Evolutionary conservation across 2,113 vertebrate genomes (phyloP).

Genomic region (Boulengeromyrus knoepffleri): DNA sequence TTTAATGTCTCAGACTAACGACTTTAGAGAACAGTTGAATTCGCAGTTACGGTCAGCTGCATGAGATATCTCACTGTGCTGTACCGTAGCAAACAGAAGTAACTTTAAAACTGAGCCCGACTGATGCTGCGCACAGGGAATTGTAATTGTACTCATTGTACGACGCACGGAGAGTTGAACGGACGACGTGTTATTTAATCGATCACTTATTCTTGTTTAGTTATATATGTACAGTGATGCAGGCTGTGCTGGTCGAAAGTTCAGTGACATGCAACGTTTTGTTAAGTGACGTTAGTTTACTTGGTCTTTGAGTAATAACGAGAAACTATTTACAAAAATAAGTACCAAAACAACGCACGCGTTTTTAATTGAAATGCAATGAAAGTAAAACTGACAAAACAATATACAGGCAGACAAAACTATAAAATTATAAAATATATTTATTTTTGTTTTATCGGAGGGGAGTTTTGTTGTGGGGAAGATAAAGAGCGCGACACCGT

Average conservation of each 20-base stretch:
- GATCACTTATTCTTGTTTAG: neutral
- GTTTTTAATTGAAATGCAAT: neutral
- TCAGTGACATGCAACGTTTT: neutral
- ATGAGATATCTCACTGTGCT: neutral
- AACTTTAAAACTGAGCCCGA: neutral
- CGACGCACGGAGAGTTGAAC: neutral
- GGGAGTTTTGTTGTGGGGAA: neutral
- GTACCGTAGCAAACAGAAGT: neutral
- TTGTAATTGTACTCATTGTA: neutral
- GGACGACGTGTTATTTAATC: neutral
- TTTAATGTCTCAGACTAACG: neutral
- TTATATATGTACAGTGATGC: neutral
- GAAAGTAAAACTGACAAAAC: neutral
- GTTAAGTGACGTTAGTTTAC: neutral
- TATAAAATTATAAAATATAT: neutral
- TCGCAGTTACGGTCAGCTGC: neutral
- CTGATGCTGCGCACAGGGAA: neutral
- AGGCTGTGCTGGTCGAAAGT: neutral
- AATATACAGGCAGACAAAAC: neutral
- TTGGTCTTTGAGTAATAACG: neutral
- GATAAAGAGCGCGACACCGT: slow-evolving; percentile 31
- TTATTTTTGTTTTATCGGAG: too few relatives aligned
- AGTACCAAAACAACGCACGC: neutral
- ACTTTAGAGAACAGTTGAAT: neutral
- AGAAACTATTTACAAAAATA: neutral